Conservation (phyloP, 1,140 invertebrate species). For the Dryas iulia region DNA sequence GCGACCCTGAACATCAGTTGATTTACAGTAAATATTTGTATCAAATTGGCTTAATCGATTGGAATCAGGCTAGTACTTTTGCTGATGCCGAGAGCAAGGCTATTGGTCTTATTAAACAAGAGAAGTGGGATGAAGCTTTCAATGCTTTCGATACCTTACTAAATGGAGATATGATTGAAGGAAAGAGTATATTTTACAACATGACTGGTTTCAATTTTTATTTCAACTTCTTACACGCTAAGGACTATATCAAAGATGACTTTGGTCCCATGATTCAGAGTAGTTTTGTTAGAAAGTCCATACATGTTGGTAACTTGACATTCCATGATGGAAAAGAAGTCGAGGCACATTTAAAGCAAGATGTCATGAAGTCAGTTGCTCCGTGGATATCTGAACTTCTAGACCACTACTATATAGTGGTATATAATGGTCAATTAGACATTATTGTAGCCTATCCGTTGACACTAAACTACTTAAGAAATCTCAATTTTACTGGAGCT, state of each 20-base stretch:
- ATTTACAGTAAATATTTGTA: slow-evolving; percentile 91
- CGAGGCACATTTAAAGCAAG: slow-evolving; percentile 85
- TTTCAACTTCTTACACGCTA: slow-evolving; percentile 88
- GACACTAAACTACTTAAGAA: slow-evolving; percentile 86
- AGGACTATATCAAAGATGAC: slow-evolving; percentile 75
- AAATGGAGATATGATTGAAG: slow-evolving; percentile 84
- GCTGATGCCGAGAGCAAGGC: slow-evolving; percentile 81
- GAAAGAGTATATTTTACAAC: slow-evolving; percentile 87
- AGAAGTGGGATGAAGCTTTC: slow-evolving; percentile 84
- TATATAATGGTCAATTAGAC: slow-evolving; percentile 92
- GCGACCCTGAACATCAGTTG: slow-evolving; percentile 90
- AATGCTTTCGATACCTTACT: slow-evolving; percentile 86
- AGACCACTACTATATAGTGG: slow-evolving; percentile 84
- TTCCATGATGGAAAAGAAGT: slow-evolving; percentile 84
- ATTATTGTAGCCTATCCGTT: slow-evolving; percentile 91
- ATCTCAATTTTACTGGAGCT: slow-evolving; percentile 85
- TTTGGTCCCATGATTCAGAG: slow-evolving; percentile 82
- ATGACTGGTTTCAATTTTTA: slow-evolving; percentile 89
- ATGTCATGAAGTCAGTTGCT: slow-evolving; percentile 92
- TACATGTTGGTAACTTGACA: slow-evolving; percentile 90
- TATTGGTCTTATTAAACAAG: slow-evolving; percentile 81
- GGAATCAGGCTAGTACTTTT: slow-evolving; percentile 83
- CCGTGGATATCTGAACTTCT: slow-evolving; percentile 87
- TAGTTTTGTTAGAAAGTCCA: slow-evolving; percentile 83
- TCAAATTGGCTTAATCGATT: slow-evolving; percentile 89